These are phyloP conservation scores for Amblyraja radiata DNA, from an alignment of 2,797 vertebrate species.

Conservation along the genomic window DNA sequence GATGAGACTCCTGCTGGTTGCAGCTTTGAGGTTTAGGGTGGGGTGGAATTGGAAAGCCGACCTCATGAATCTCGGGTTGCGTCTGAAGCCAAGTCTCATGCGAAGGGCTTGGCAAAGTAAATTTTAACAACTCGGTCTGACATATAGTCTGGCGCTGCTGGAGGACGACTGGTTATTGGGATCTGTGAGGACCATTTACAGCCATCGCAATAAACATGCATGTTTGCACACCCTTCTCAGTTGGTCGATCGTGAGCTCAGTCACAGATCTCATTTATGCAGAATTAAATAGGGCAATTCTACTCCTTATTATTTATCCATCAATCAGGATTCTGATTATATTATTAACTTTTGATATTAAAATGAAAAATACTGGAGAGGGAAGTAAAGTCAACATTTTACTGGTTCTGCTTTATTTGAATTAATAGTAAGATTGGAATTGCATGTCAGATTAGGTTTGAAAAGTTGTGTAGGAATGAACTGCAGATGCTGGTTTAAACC, in stretches of 20 bases:
- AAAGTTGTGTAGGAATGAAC: too few species aligned
- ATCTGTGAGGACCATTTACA: background rate
- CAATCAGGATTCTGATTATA: background rate
- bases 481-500: too few species aligned
- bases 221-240: background rate
- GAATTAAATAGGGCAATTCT: background rate
- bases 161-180: background rate
- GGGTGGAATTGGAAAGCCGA: background rate
- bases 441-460: background rate
- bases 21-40: background rate
- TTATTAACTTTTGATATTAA: too few species aligned
- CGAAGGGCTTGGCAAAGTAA: background rate
- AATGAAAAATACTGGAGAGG: too few species aligned
- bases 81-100: background rate
- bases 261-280: background rate
- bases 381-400: background rate
- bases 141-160: background rate
- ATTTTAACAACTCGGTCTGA: background rate
- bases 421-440: background rate
- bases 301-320: background rate
- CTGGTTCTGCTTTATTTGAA: background rate
- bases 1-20: background rate
- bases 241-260: background rate
- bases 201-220: background rate
- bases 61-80: constrained; percentile 1